Evolutionary conservation across 2,113 vertebrate species (phyloP), one percentile per base, ranked within the genome.

Genomic region (Melanerpes aurifrons): DNA sequence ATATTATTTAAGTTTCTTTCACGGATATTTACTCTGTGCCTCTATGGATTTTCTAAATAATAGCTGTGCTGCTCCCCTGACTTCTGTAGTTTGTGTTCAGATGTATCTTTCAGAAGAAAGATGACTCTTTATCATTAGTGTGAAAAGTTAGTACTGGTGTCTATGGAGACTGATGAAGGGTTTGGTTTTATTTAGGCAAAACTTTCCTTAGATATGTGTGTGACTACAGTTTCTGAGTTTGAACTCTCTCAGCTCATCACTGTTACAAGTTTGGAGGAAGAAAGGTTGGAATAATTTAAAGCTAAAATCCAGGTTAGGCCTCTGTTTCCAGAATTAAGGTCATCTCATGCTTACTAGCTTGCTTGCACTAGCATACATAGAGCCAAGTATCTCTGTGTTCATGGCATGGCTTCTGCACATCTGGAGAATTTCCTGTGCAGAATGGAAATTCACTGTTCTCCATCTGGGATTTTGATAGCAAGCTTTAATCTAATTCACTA

Each of bases 11-110:
- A 40, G 83, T 83, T 82, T 83, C 79, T 69, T 91, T 94, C 93
- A 91, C 59, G 48, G 84, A 83, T 91, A 24, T 93, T 93, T 93
- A 74, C 58, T 91, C 89, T 83, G 22, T 91, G 53, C 61, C 84
- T 71, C 2, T 48, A 26, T 68, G 76, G 62, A 58, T 77, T 83
- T 85, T 77, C 61, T 69, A 61, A 72, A 74, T 71, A 58, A 29
- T 71, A 80, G n/a, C 77, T 89, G 17, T 43, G 78, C 50, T 85
- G 16, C 40, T 79, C 54, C 35, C 81, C 70, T 94, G 68, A 47
- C 74, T 89, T 84, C 79, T 89, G 45, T 47, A 61, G 71, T 48
- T 77, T 57, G 21, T 80, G 58, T 87, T 94, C 68, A 72, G 54
- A 29, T 71, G 7, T 75, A 17, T 86, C 21, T 88, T 93, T 74